Base-by-base conservation (phyloP, 2,888 invertebrate genomes). In the Drosophila helvetica region DNA sequence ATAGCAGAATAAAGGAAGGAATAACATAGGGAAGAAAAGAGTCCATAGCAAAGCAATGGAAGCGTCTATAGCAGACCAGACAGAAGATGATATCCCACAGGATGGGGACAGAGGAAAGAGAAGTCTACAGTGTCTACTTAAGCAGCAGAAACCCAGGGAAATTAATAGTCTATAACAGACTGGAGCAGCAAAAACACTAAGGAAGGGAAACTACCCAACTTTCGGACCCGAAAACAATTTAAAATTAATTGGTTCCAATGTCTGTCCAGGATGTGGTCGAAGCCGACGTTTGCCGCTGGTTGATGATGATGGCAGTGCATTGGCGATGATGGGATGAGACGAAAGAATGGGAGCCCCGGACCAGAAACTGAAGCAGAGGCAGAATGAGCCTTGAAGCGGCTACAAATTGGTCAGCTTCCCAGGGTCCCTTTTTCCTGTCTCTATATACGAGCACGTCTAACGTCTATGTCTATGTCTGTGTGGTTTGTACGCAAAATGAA, bases 191-290 rank as follows among this genome's bases (percentile, higher is more conserved):
- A 57, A 30, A 9, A 45, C 15, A 17, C 43, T 17, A 17, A 27
- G 25, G 19, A 38, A 15, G 46, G 10, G 15, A 15, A 15, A 17
- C 7, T 38, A 6, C 38, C 6, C 18, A 18, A 10, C 46, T 46
- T 18, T 38, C 38, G 0, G 47, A 47, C 3, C 65, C 48, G 54
- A 42, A 54, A 69, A 86, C 86, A 86, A 85, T 85, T 86, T 86
- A 83, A 86, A 86, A 86, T 85, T 86, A 86, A 86, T 86, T 86
- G 86, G 81, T 86, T 86, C 81, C 86, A 74, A 81, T 85, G 84
- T 78, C 86, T 73, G 75, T 51, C 45, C 66, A 64, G 74, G 69
- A 73, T 77, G 74, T 74, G 67, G 62, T 72, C 18, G 60, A 55
- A 46, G 54, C 45, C 30, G 30, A 46, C 43, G 60, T 63, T 47